Evolutionary conservation across 2,797 vertebrate species (phyloP).

Genomic region (Cossypha caffra): DNA sequence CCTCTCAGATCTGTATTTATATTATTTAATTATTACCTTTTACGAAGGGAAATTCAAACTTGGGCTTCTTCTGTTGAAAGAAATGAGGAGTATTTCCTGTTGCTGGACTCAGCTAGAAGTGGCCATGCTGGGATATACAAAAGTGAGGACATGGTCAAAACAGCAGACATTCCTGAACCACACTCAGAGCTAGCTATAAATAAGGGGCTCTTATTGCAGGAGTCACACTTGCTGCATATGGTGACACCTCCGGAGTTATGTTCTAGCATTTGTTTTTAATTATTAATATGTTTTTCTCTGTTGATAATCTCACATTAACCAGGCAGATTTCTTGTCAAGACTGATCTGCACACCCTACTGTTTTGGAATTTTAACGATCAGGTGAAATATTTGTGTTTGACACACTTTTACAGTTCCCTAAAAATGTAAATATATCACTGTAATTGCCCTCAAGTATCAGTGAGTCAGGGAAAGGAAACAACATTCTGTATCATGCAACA

Average conservation of each 20-base stretch:
- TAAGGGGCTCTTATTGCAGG: neutral
- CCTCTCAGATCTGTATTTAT: neutral
- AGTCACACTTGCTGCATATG: neutral
- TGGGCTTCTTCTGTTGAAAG: neutral
- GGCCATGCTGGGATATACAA: neutral
- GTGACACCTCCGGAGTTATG: neutral
- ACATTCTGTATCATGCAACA: neutral
- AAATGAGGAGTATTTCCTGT: neutral
- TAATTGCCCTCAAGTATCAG: neutral
- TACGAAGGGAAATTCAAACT: neutral
- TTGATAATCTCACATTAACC: neutral
- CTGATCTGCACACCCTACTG: neutral
- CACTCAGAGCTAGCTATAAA: neutral
- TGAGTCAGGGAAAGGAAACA: neutral
- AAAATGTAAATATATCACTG: neutral
- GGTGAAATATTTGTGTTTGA: neutral
- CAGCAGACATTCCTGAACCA: neutral
- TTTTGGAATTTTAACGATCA: neutral
- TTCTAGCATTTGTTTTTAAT: constrained; percentile 22
- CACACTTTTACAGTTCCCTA: neutral
- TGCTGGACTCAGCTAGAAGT: neutral
- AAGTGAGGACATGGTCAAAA: neutral
- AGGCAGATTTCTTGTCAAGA: neutral
- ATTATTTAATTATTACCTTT: neutral
- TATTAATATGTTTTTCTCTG: constrained; percentile 29